Base-by-base conservation (phyloP, 2,888 invertebrate genomes). In the Girardia tigrina region DNA sequence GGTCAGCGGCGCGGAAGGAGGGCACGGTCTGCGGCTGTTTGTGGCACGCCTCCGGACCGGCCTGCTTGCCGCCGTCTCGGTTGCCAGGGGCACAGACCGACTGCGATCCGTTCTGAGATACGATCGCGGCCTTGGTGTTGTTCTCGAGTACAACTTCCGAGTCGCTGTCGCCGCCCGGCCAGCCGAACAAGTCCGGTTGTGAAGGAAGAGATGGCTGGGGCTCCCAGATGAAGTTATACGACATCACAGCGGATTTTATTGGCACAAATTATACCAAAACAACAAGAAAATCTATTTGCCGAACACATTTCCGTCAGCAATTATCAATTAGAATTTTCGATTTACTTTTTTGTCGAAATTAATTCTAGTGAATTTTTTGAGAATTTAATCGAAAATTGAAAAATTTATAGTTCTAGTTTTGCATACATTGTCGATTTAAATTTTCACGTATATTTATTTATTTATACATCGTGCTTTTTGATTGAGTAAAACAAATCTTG, bases 91-190 rank as follows among this genome's bases (percentile, higher is more conserved):
- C n/a, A n/a, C n/a, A 6, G 23, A 16, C n/a, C n/a, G 4, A 4
- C 6, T 4, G 23, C n/a, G 56, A 56, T 56, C 4, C 56, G n/a
- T 56, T 56, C 4, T n/a, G 23, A 8, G 56, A 6, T 23, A 23
- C 4, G n/a, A 20, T n/a, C 4, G 23, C 4, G 4, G 56, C 23
- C 56, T n/a, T 56, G 56, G 20, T 56, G 23, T 56, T 56, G 23
- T 4, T n/a, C 6, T 56, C n/a, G 23, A 20, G n/a, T 4, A 56
- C n/a, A 28, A 56, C 74, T 23, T 74, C 74, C 26, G 74, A 26
- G 26, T 74, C 74, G 23, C 74, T 74, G 8, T 74, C 74, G 12
- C 74, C 74, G 28, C 74, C 74, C 1, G 74, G 74, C 74, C 42
- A 56, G n/a, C 74, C 74, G 28, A 69, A 56, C 69, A 74, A 28